A percentile compares a stretch with the other conserved stretches of the same genome.
Conservation (phyloP, 2,797 vertebrate species). For the Eulemur rubriventer region DNA sequence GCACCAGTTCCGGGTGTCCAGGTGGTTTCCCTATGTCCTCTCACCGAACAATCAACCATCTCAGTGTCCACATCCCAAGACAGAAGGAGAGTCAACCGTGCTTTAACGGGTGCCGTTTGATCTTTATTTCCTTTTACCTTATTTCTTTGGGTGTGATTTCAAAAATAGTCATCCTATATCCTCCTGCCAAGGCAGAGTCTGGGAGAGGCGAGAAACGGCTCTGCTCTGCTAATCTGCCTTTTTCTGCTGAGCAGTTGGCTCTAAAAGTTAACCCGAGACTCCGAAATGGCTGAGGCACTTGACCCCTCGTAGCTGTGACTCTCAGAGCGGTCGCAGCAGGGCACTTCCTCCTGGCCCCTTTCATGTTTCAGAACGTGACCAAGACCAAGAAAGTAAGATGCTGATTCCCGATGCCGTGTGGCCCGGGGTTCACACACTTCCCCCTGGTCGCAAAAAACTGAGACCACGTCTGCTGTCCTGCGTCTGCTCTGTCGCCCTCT, state of each 20-base stretch:
- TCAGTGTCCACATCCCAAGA: not conserved
- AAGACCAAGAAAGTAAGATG: slow-evolving; percentile 79
- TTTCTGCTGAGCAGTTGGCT: not conserved
- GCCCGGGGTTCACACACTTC: slow-evolving; percentile 76
- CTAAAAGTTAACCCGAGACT: slow-evolving; percentile 46
- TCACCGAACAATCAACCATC: not conserved
- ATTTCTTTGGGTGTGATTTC: slow-evolving; percentile 19
- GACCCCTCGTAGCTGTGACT: slow-evolving; percentile 68
- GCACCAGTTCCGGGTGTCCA: not conserved
- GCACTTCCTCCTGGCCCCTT: slow-evolving; percentile 68
- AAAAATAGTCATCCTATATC: not conserved
- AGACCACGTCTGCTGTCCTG: slow-evolving; percentile 46
- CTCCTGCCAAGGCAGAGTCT: not conserved
- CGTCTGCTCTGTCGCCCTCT: not conserved
- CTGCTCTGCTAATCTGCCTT: not conserved
- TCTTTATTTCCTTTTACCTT: not conserved
- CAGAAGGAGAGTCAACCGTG: not conserved
- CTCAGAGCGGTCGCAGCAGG: slow-evolving; percentile 71
- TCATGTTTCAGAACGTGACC: slow-evolving; percentile 70
- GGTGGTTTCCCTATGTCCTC: not conserved
- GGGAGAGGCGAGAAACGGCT: not conserved
- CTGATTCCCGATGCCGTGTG: slow-evolving; percentile 50
- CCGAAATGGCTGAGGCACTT: slow-evolving; percentile 59
- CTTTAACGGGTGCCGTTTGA: not conserved
- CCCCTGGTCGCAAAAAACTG: slow-evolving; percentile 50